Evolutionary conservation across 2,113 vertebrate species (phyloP), one percentile per base, ranked within the genome.

Genomic region (Thalassarche chlororhynchos): DNA sequence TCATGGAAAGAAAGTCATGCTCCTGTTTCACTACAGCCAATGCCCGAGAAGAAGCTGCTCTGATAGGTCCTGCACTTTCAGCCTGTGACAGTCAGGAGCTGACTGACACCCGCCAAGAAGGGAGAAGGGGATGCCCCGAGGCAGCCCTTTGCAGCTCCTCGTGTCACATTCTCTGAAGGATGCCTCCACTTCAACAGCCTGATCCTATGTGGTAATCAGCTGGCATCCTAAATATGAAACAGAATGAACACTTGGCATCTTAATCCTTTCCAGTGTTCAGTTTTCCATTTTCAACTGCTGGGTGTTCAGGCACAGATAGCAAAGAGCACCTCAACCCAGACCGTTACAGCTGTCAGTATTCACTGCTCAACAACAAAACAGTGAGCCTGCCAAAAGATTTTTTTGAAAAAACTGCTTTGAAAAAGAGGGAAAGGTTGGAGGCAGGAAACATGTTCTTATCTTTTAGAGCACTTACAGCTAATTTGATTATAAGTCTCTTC

Each of bases 1-100:
- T 2, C 4, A 1, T 1, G 1, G 34, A 49, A 89, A 70, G 18
- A 54, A 60, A 75, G 70, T 28, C 69, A 13, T 0, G 0, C 5
- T 71, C 66, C 38, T 80, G 21, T 24, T 58, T 68, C 44, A 4
- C 47, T 21, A 28, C 6, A 75, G 65, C 6, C 1, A 0, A 25
- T 34, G 51, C 21, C 38, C 8, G 10, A 65, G 74, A 60, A 85
- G 61, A 25, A 74, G 84, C 46, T 93, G 76, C 69, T 58, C 24
- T 18, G 8, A 15, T 3, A 58, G 13, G 4, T 62, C 38, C 46
- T 65, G 28, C 49, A 12, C 55, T 36, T 61, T 12, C 51, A 87
- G 72, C 21, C 47, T 44, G 18, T 25, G 55, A 42, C 29, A 34
- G 55, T 11, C 34, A 62, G 46, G 46, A 91, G 61, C n/a, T 74